These are phyloP conservation scores for Diaprepes abbreviatus DNA, from an alignment of 2,888 invertebrate genomes.

Conservation along the genomic window DNA sequence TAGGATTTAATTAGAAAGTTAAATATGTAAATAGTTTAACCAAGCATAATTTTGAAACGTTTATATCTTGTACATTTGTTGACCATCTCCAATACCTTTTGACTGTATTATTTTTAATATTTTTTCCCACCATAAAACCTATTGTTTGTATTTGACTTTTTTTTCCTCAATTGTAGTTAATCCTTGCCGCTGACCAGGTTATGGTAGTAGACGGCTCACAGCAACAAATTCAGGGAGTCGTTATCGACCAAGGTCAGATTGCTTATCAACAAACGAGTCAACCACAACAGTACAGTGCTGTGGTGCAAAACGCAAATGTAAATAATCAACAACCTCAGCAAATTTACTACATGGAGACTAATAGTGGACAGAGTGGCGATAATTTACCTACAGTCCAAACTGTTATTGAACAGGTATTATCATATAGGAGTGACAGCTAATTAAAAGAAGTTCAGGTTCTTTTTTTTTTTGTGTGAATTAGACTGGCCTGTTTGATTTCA, in stretches of 20 bases:
- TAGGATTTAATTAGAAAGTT: too few species aligned
- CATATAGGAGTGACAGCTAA: too few species aligned
- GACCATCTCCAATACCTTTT: too few species aligned
- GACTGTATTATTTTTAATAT: too few species aligned
- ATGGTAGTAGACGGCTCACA: constrained; percentile 66
- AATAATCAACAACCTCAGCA: constrained; percentile 52
- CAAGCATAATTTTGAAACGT: too few species aligned
- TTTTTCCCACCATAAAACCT: too few species aligned
- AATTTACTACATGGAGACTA: constrained; percentile 60
- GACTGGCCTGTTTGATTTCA: too few species aligned
- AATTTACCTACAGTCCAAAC: constrained; percentile 30
- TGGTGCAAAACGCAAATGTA: constrained; percentile 23
- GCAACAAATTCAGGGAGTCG: constrained; percentile 65
- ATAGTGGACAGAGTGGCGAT: constrained; percentile 11
- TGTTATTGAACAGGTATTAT: constrained; percentile 43
- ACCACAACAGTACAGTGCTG: constrained; percentile 27
- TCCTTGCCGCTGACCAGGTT: constrained; percentile 60
- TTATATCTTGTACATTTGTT: too few species aligned
- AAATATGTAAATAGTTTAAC: too few species aligned
- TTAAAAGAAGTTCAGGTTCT: too few species aligned
- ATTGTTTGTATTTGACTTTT: neutral
- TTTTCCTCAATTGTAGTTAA: constrained; percentile 59
- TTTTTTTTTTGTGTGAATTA: too few species aligned
- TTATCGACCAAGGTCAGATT: constrained; percentile 58
- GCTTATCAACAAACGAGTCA: constrained; percentile 31